Base-by-base conservation (phyloP, 2,888 invertebrate species). In the Halocaridina rubra region DNA sequence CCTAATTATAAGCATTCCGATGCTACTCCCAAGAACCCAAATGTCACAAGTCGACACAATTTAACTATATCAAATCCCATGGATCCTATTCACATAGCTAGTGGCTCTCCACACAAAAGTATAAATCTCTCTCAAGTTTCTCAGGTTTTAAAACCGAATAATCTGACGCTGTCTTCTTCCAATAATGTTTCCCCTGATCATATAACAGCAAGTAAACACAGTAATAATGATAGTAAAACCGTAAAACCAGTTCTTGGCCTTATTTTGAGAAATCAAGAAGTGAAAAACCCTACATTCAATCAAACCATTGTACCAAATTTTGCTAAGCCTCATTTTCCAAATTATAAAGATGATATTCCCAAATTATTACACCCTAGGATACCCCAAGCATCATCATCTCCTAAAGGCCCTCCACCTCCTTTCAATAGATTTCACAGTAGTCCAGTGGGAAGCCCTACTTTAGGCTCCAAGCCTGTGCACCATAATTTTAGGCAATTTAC, bases 241-340 rank as follows among this genome's bases (percentile, higher is more conserved):
- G 78, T 71, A 61, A 78, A 39, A 46, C 71, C 64, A 19, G 33
- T 29, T 19, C 46, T 81, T 46, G 71, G 69, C 39, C 78, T 61
- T 19, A 29, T 46, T 46, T 24, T 64, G 13, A 74, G 74, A 27
- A 86, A 67, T 64, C 80, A 69, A 64, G 88, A 86, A 64, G 85
- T 88, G 24, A 88, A 87, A 61, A 87, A 84, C 61, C 89, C 89
- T 33, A 88, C 88, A 10, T 80, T 89, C 22, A 89, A 89, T 81
- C 89, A 89, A 78, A 89, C 89, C 24, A 89, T 89, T 59, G 89
- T 89, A 27, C 89, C 89, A 59, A 82, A 88, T 69, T 89, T 89
- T 88, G 88, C 88, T 61, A 88, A 88, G 64, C 89, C 89, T 59
- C 88, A 87, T 30, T 88, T 89, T 29, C 82, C 82, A 33, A 84